Base-by-base conservation (phyloP, 1,140 invertebrate genomes). In the Drosophila pseudoananassae region DNA sequence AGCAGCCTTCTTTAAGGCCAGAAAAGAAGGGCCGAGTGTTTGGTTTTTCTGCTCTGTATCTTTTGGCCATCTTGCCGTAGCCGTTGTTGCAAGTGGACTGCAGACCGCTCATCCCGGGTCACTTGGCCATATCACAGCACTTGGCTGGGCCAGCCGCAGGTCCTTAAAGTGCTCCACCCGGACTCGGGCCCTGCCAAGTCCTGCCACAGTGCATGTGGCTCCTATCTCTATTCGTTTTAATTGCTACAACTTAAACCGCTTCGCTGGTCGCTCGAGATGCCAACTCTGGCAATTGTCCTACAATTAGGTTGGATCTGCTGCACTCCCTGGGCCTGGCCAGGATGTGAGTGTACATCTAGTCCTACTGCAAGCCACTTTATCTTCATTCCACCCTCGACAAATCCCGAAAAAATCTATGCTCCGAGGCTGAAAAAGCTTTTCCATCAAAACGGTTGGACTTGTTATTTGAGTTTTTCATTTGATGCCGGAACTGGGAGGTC, bases 161-260 rank as follows among this genome's bases (percentile, higher is more conserved):
- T 25, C 5, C 52, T 47, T 51, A 55, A 70, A 80, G 55, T 56
- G 77, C 40, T 17, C 40, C 40, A 6, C 49, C 54, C 46, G 40
- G 29, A 9, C 57, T 50, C n/a, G 25, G 8, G 7, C 6, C 25
- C 23, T 23, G 6, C n/a, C 40, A 23, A 9, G 51, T 12, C 27
- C 12, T 36, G 38, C 61, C 25, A 27, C 33, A 59, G 36, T 74
- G 46, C 59, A 69, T 38, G 27, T 49, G 46, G 31, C 15, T 53
- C 38, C 55, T 75, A 87, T 87, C 83, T 82, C 78, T 69, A 82
- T 87, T 83, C 38, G 54, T 58, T 71, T 70, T 87, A 87, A 87
- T 87, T 88, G 82, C 82, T 76, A 81, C 74, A 82, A 88, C 82
- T 87, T 87, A 82, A 88, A 71, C 70, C 82, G 82, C 83, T 88